Percentiles rank a stretch among this genome's conserved stretches.
phyloP scores from a whole-genome alignment of 2,797 vertebrate species.

The Gouania willdenowi region DNA sequence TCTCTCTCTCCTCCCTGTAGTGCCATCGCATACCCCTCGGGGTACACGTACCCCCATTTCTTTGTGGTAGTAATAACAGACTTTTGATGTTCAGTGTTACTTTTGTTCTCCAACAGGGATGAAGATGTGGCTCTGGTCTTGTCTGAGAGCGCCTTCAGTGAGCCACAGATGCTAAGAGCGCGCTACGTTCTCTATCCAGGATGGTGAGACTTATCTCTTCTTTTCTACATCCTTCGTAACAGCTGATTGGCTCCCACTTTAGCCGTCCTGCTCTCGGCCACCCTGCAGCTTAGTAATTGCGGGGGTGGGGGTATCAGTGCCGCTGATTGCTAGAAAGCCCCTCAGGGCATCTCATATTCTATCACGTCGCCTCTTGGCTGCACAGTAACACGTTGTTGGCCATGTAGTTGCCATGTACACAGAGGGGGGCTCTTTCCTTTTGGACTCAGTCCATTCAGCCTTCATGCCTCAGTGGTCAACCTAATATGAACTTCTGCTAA shows the following conservation, averaged over 20 bases:
- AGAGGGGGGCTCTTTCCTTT: slow-evolving; percentile 49
- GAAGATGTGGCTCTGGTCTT: slow-evolving; percentile 90
- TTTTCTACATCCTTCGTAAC: slow-evolving; percentile 16
- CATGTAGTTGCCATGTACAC: slow-evolving; percentile 57
- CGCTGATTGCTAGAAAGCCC: slow-evolving; percentile 62
- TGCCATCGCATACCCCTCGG: too few relatives aligned
- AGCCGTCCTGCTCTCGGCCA: slow-evolving; percentile 1
- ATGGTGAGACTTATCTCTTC: slow-evolving; percentile 85
- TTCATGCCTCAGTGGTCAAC: slow-evolving; percentile 55
- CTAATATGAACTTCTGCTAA: slow-evolving; percentile 55
- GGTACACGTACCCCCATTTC: too few relatives aligned
- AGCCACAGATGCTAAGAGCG: slow-evolving; percentile 85
- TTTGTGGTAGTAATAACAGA: too few relatives aligned
- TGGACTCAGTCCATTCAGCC: slow-evolving; percentile 48
- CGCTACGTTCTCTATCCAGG: slow-evolving; percentile 94
- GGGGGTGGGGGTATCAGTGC: slow-evolving; percentile 36
- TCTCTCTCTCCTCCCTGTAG: too few relatives aligned
- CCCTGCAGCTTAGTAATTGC: slow-evolving; percentile 49
- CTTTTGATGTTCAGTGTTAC: too few relatives aligned
- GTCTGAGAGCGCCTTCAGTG: slow-evolving; percentile 85
- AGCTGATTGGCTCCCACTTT: slow-evolving; percentile 34
- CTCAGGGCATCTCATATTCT: slow-evolving; percentile 58
- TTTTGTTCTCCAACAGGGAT: slow-evolving; percentile 74
- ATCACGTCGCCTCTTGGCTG: slow-evolving; percentile 56
- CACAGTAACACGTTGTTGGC: slow-evolving; percentile 65